Base-by-base conservation (phyloP, 2,888 invertebrate species). In the Hartigia nigra region DNA sequence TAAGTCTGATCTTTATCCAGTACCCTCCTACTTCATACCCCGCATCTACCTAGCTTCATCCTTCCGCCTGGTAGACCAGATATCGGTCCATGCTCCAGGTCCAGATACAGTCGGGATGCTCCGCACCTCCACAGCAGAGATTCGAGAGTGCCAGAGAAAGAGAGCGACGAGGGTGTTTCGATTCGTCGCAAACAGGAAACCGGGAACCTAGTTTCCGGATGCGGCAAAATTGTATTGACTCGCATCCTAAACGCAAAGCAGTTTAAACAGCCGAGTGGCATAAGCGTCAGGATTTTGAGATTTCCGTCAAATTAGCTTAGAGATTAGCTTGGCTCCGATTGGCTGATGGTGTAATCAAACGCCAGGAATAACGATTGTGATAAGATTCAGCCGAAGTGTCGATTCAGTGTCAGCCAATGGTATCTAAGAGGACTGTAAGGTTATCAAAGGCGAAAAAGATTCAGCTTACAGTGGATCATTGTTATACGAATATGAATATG, bases 251-350 rank as follows among this genome's bases (percentile, higher is more conserved):
- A 55, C 14, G 23, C 23, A 23, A 55, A 55, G 55, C 23, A 23
- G 23, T 55, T 23, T 23, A 9, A 9, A 5, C 55, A 23, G 55
- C 55, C 55, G 55, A 23, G 9, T 55, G 55, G 1, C 23, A 23
- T 23, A 2, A 55, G 9, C 55, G 55, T 55, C 55, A 9, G 2
- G 23, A 2, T 81, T 84, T 80, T 76, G 79, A 83, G 84, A 84
- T 84, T 89, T 89, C 87, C 88, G 81, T 79, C 81, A 79, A 77
- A 85, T 81, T 83, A 79, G 77, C 75, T 75, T 83, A 84, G 83
- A 86, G 83, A 87, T 87, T 88, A 81, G 75, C 81, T 86, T 86
- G 55, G 55, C 23, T 23, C 55, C 55, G 14, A 55, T 55, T 55
- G 55, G 55, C 55, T 55, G 55, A 23, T 1, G 55, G 23, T 55